Base-by-base conservation (phyloP, 1,140 invertebrate species). In the Augochlora pura region DNA sequence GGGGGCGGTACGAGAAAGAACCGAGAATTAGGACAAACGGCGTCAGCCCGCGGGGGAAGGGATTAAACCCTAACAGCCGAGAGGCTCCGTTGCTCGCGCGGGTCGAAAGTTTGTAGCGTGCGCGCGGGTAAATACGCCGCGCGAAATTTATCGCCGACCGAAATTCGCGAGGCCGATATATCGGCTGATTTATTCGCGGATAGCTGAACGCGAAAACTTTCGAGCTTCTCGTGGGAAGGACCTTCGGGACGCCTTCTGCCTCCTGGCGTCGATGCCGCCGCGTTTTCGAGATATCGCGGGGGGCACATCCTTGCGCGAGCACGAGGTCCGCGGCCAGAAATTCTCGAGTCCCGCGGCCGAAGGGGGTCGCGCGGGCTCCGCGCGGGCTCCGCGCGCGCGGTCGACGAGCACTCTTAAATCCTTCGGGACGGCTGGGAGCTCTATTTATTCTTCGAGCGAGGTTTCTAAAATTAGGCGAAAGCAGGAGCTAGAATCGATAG, bases 401-500 rank as follows among this genome's bases (percentile, higher is more conserved):
- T 14, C 38, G 25, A 32, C n/a, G 52, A 52, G 42, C 16, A 63
- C 38, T 64, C 25, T 69, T 54, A 59, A 63, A 77, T 70, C 67
- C 59, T 70, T 52, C 27, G 57, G 0, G 39, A 49, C 60, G 21
- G 75, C 23, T 64, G 21, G 49, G 57, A 62, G 46, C 57, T 72
- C 81, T 85, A 82, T 85, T 85, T 86, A 85, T 85, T 81, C 83
- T 86, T 86, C 72, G 80, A 76, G 68, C 80, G 84, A 80, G 80
- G 76, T 65, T 86, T 85, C 85, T 85, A 80, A 90, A 91, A 90
- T 90, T 90, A 90, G 87, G 89, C 88, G 86, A 89, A 90, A 88
- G 86, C 85, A 87, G 86, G 84, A 88, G 89, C 89, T 89, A 87
- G 86, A 91, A 90, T 91, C 90, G 88, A 91, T 91, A 91, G 86